Base-by-base conservation (phyloP, 2,113 vertebrate genomes). In the Melanotaenia duboulayi region DNA sequence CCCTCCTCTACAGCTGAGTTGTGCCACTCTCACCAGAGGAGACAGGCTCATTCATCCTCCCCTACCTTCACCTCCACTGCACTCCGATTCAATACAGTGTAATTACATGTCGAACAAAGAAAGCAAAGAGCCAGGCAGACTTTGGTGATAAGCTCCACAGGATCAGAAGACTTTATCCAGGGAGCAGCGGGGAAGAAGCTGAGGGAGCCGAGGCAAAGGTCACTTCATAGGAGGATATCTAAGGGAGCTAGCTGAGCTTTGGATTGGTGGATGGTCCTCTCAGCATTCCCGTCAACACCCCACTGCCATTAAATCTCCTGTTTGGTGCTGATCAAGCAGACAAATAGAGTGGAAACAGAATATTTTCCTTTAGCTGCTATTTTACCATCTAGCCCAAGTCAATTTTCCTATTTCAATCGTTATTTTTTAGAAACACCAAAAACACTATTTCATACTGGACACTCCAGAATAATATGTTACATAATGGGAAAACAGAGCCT, bases 51-150 rank as follows among this genome's bases (percentile, higher is more conserved):
- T 54, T 84, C 60, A 80, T 84, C 44, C 42, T 74, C 55, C 35
- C 48, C 64, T 57, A 5, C 62, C 71, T 86, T 46, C 66, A 72
- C 81, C 58, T 75, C 63, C 51, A 24, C 23, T 35, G 46, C 60
- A 51, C 63, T 62, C 66, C 14, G 6, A 50, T 76, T 69, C 80
- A 79, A 67, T 59, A 40, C 52, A 58, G 66, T 70, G 82, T 75
- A 87, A 87, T 91, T 87, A 85, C 78, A 83, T 25, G 42, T 80
- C 75, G 79, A 83, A 85, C 76, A 90, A 80, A 74, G 67, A 74
- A 66, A 76, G 68, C n/a, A 61, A 64, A 77, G 64, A 74, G 28
- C 32, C 39, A 35, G 73, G 78, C 56, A 76, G 84, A 87, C 74
- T 86, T 83, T 63, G 63, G 75, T 67, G 83, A 90, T 88, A 85